Base-by-base conservation (phyloP, 2,797 vertebrate genomes). In the Hephaestus fuliginosus region DNA sequence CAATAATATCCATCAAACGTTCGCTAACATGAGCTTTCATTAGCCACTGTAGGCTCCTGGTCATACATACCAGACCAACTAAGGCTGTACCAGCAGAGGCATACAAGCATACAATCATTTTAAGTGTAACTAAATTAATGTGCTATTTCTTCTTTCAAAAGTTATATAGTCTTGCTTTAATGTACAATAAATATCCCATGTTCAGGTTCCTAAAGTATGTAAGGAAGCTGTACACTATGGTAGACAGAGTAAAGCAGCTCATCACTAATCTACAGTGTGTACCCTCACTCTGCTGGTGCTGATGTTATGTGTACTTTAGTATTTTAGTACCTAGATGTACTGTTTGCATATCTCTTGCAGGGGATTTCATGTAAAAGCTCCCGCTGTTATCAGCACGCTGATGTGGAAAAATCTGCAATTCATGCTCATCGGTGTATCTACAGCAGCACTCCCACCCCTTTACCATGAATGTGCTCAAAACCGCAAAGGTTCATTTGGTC, bases 311-410 rank as follows among this genome's bases (percentile, higher is more conserved):
- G 65, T 65, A 52, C 33, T 39, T 39, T 39, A 39, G 28, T 30
- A 72, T 76, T 76, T 61, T 17, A 73, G 57, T 8, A 39, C 56
- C 20, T 11, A 70, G 43, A 49, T 55, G 57, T 52, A 30, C 30
- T 78, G 58, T 82, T 71, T 82, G 70, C 76, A 69, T 77, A 65
- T 71, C 52, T 62, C 41, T 82, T 76, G 28, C 68, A 0, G 46
- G 72, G 70, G 69, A 55, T 84, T 84, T 78, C 55, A 66, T 71
- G 63, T 63, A 61, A 33, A 87, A 76, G 71, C 67, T 70, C 57
- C 79, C 4, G 48, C 58, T 81, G 65, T 63, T 70, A 52, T 67
- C 68, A 22, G 62, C 25, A n/a, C 14, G 1, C 64, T 71, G 33
- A 66, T 64, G 61, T 66, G 60, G 39, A 74, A 62, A 77, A 77